Base-by-base conservation (phyloP, 1,140 invertebrate genomes). In the Drosophila pallidifrons region DNA sequence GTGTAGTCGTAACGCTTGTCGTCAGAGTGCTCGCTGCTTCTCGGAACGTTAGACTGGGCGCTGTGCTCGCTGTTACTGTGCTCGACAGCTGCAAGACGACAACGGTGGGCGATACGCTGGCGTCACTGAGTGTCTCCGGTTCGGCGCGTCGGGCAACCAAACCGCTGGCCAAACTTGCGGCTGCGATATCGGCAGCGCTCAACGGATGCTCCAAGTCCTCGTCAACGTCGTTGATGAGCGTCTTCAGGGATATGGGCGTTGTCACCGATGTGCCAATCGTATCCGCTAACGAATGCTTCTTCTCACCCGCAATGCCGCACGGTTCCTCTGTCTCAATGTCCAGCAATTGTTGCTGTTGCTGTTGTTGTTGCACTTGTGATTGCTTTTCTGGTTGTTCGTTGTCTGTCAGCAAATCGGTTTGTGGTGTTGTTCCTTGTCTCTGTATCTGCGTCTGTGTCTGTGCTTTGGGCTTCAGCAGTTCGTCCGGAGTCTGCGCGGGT, bases 141-240 rank as follows among this genome's bases (percentile, higher is more conserved):
- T 92, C 91, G 35, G 91, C 91, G 13, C 88, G 88, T 43, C 90
- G 75, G 25, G 91, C 83, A 6, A 91, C 76, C 20, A 92, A 60
- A 10, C 91, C 91, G 66, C 77, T 92, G 65, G 91, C 91, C 54
- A 92, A 81, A 11, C 68, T 91, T 2, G 91, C 91, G 0, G 87
- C 91, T 51, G 91, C 91, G 30, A 92, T 89, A 45, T 92, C 91
- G 3, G 91, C 91, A 2, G 91, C 91, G 38, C 83, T 91, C 0
- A 88, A 52, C 7, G 75, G 79, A 35, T 89, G 89, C 5, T 80
- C 82, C 54, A 75, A 51, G n/a, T 91, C 90, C 70, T 89, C 89
- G 66, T 91, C 90, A 54, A 77, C 87, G 83, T 91, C 90, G 86
- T 91, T 87, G 54, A 91, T 91, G 10, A 91, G 82, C 1, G 91